Conservation (phyloP, 2,797 vertebrate species). For the Microcaecilia unicolor region DNA sequence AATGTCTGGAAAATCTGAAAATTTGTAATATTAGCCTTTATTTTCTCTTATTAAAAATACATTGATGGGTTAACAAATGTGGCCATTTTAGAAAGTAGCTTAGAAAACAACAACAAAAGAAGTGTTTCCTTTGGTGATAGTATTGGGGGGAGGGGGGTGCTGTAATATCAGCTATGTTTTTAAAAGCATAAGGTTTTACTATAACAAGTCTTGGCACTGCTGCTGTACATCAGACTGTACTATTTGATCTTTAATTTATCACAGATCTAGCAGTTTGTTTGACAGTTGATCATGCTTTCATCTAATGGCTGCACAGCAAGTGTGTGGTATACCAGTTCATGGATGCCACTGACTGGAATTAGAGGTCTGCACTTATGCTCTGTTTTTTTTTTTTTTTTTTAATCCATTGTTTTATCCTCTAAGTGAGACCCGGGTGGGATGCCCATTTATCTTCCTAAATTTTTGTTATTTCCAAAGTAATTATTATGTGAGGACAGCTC, state of each 20-base stretch:
- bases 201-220: conserved; percentile 68
- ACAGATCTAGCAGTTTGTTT: conserved; percentile 92
- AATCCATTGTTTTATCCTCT: conserved; percentile 52
- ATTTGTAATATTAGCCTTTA: conserved; percentile 63
- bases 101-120: too few relatives aligned
- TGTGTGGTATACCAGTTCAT: conserved; percentile 47
- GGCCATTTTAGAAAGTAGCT: too few relatives aligned
- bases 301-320: conserved; percentile 71
- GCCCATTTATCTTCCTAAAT: conserved; percentile 28
- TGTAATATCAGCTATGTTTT: conserved; percentile 71
- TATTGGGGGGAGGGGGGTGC: too few relatives aligned
- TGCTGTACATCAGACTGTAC: conserved; percentile 70
- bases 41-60: too few relatives aligned
- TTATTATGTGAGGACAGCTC: not conserved
- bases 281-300: conserved; percentile 87
- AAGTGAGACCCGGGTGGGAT: conserved; percentile 37
- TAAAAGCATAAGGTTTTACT: conserved; percentile 61
- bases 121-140: too few relatives aligned
- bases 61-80: too few relatives aligned
- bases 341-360: conserved; percentile 40
- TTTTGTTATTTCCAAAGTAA: conserved; percentile 17
- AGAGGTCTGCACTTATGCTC: conserved; percentile 47
- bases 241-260: conserved; percentile 97
- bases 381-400: conserved; percentile 36
- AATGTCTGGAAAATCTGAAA: conserved; percentile 26